phyloP scores from a whole-genome alignment of 2,888 invertebrate genomes.

The Harmothoe impar region DNA sequence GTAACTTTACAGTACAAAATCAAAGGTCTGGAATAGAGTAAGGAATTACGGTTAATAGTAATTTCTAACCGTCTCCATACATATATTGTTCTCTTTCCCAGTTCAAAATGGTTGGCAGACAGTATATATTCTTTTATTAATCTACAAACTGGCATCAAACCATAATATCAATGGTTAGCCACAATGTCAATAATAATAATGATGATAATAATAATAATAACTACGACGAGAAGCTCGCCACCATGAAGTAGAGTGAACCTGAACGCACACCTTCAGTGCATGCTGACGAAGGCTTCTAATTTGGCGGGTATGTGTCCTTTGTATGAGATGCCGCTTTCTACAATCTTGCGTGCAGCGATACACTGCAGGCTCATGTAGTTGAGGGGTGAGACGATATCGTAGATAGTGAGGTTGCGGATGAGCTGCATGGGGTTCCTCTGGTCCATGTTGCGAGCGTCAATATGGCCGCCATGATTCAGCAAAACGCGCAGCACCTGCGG shows the following conservation, averaged over 20 bases:
- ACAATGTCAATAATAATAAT: no score
- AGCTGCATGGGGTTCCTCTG: slow-evolving; percentile 79
- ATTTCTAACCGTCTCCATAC: not conserved
- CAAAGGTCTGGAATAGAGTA: no score
- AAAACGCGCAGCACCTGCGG: slow-evolving; percentile 89
- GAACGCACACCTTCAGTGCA: slow-evolving; percentile 75
- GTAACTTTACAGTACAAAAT: no score
- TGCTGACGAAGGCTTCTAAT: slow-evolving; percentile 80
- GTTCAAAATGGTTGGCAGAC: no score
- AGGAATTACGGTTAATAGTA: no score
- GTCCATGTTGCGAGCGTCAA: slow-evolving; percentile 87
- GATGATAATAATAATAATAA: no score
- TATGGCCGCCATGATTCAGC: slow-evolving; percentile 91
- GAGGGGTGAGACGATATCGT: slow-evolving; percentile 79
- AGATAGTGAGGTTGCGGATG: slow-evolving; percentile 77
- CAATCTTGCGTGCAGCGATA: slow-evolving; percentile 86
- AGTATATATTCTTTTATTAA: no score
- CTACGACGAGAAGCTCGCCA: no score
- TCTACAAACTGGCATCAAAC: not conserved
- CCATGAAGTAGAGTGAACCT: not conserved
- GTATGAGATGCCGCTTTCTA: slow-evolving; percentile 86
- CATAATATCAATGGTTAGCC: no score
- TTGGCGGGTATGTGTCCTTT: slow-evolving; percentile 78
- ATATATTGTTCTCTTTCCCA: not conserved
- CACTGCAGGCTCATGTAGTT: slow-evolving; percentile 81